phyloP scores from a whole-genome alignment of 2,113 vertebrate species.

The Turdus rufiventris region DNA sequence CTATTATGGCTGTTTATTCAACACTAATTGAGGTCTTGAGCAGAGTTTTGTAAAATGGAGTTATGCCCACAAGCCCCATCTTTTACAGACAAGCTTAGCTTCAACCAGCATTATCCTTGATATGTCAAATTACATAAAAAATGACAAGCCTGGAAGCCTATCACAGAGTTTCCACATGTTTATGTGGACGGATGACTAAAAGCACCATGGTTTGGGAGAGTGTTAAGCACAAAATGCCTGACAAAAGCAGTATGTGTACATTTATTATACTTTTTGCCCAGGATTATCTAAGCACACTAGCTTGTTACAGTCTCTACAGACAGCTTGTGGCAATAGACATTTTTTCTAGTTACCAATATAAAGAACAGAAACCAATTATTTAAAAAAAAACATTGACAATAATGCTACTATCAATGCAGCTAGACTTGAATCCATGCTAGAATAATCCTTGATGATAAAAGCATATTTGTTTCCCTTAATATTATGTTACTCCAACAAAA shows the following conservation, averaged over 20 bases:
- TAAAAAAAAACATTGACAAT: not conserved
- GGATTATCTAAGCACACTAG: not conserved
- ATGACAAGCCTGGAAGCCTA: not conserved
- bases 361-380: not conserved
- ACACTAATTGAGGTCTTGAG: not conserved
- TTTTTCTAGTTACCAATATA: not conserved
- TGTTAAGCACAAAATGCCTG: not conserved
- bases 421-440: not conserved
- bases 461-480: not conserved
- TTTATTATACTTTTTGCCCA: not conserved
- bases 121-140: not conserved
- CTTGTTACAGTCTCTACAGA: not conserved
- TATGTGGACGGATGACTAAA: not conserved
- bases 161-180: not conserved
- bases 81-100: not conserved
- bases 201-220: not conserved
- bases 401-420: not conserved
- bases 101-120: not conserved
- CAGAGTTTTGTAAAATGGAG: not conserved
- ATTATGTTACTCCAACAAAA: not conserved
- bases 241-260: not conserved
- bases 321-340: not conserved
- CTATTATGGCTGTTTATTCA: not conserved
- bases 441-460: not conserved
- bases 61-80: not conserved